phyloP scores from a whole-genome alignment of 1,140 invertebrate species.

The Nephila pilipes region DNA sequence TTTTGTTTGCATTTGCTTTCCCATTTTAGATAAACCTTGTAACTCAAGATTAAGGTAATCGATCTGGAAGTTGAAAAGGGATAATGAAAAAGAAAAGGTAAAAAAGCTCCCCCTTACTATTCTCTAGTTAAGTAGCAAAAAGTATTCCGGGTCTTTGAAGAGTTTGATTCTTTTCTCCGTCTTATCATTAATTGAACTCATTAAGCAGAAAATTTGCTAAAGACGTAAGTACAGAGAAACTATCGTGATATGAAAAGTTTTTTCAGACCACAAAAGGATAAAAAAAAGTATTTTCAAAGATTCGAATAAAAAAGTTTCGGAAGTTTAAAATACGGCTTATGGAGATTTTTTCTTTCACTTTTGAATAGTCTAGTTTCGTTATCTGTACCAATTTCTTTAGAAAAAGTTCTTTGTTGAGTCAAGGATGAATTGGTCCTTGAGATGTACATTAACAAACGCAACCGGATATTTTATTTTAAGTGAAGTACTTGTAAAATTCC shows the following conservation, averaged over 20 bases:
- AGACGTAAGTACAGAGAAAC: conserved; percentile 1
- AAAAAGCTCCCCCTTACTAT: not conserved
- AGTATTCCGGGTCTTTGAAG: not conserved
- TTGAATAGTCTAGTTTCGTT: not conserved
- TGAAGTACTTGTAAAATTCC: not conserved
- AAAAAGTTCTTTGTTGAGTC: not conserved
- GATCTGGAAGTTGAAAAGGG: conserved; percentile 9
- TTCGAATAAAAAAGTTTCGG: not conserved
- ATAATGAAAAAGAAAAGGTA: not conserved
- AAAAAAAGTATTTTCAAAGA: not conserved
- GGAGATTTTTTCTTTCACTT: not conserved
- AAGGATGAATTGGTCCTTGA: not conserved
- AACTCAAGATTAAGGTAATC: conserved; percentile 13
- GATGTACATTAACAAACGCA: not conserved
- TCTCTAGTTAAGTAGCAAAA: not conserved
- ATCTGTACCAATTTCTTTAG: not conserved
- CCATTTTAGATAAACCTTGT: not conserved
- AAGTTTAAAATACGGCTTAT: conserved; percentile 35
- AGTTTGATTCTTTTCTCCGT: not conserved
- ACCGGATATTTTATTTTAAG: not conserved
- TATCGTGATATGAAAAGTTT: conserved; percentile 24
- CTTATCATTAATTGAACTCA: conserved; percentile 36
- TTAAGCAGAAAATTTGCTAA: conserved; percentile 34
- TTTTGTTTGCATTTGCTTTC: not conserved
- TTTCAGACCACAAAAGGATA: conserved; percentile 8